A percentile compares a stretch with the other conserved stretches of the same genome.
Conservation (phyloP, 2,888 invertebrate genomes). For the Bellardia bayeri region DNA sequence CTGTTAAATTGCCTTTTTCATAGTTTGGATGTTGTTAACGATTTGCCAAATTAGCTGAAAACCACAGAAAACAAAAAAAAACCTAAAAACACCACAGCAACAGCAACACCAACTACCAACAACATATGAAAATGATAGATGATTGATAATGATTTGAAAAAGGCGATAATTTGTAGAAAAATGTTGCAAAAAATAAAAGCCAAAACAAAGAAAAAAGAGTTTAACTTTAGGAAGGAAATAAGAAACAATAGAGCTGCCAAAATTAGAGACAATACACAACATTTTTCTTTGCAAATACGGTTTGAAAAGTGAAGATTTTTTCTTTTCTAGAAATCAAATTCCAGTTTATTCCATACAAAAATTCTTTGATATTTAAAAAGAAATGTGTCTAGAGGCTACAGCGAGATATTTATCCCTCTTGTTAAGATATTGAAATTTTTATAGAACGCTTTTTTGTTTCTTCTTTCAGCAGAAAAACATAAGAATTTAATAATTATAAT, state of each 20-base stretch:
- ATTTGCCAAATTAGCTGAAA: constrained; percentile 72
- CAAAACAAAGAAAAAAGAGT: neutral
- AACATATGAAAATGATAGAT: constrained; percentile 71
- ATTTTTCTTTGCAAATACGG: no score
- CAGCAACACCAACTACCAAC: neutral
- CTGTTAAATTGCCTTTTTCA: constrained; percentile 75
- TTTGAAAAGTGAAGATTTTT: no score
- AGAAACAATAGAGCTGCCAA: no score
- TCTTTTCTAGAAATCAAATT: no score
- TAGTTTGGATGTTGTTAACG: constrained; percentile 70
- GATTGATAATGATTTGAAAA: constrained; percentile 68
- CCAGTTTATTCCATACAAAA: no score
- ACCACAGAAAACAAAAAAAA: constrained; percentile 39
- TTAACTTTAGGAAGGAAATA: neutral
- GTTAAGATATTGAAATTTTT: no score
- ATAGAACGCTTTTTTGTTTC: neutral
- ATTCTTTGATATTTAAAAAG: no score
- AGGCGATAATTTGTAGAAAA: constrained; percentile 67
- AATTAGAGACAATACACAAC: no score
- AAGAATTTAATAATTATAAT: constrained; percentile 43
- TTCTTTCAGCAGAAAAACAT: constrained; percentile 45
- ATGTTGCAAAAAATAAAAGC: constrained; percentile 25
- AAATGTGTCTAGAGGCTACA: no score
- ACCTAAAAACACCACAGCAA: neutral
- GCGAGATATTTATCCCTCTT: no score